These are phyloP conservation scores for Marasmarcha lunaedactyla DNA, from an alignment of 2,888 invertebrate species.

Conservation along the genomic window DNA sequence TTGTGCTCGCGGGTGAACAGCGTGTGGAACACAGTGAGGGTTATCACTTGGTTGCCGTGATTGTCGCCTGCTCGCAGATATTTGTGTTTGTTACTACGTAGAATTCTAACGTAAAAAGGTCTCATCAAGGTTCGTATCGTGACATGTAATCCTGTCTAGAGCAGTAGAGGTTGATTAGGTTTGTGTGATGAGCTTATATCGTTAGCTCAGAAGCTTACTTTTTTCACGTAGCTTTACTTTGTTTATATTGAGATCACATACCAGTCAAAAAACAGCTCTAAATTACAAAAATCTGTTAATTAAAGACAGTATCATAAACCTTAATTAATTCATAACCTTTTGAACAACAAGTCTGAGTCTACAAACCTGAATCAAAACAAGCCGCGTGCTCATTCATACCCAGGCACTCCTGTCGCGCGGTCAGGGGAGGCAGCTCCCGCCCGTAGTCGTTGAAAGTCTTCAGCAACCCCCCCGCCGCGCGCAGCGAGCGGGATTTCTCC, in stretches of 20 bases:
- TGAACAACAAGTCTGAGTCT: too few relatives aligned
- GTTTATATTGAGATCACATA: too few relatives aligned
- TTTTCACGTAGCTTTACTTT: too few relatives aligned
- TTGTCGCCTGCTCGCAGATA: conserved; percentile 72
- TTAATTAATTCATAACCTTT: too few relatives aligned
- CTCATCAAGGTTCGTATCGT: too few relatives aligned
- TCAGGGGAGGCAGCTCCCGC: conserved; percentile 74
- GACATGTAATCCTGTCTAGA: too few relatives aligned
- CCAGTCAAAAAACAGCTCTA: too few relatives aligned
- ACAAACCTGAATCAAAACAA: conserved; percentile 76
- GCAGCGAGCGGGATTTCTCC: conserved; percentile 65
- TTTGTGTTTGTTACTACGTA: not conserved
- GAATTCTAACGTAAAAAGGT: not conserved
- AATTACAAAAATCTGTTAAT: too few relatives aligned
- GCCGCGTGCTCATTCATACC: conserved; percentile 70
- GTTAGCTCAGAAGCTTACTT: too few relatives aligned
- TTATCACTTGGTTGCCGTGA: conserved; percentile 82
- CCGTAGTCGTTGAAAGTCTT: conserved; percentile 75
- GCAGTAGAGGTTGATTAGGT: too few relatives aligned
- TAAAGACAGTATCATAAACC: too few relatives aligned
- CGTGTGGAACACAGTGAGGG: conserved; percentile 79
- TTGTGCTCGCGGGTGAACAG: conserved; percentile 86
- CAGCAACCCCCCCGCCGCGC: conserved; percentile 73
- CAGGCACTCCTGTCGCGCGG: conserved; percentile 74
- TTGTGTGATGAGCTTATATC: too few relatives aligned